Conservation (phyloP, 1,140 invertebrate species). For the Magallana ariakensis region DNA sequence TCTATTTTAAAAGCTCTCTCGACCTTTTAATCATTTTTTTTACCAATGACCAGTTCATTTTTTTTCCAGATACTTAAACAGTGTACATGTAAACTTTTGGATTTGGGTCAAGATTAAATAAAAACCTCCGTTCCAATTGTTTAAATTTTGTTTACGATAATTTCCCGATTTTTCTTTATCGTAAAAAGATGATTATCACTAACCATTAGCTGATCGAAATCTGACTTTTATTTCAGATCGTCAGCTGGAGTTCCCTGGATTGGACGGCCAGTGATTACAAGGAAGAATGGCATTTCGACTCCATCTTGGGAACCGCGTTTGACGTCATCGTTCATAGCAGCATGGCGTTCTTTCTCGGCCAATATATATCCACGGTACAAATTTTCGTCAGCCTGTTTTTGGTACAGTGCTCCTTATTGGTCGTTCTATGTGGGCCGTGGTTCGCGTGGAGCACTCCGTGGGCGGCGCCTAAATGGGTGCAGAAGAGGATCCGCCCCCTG, state of each 20-base stretch:
- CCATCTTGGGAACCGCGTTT: slow-evolving; percentile 70
- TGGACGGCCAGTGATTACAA: slow-evolving; percentile 63
- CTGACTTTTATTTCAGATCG: slow-evolving; percentile 60
- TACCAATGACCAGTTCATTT: no score
- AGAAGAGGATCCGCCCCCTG: slow-evolving; percentile 63
- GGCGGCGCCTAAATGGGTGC: slow-evolving; percentile 67
- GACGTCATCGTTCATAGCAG: slow-evolving; percentile 68
- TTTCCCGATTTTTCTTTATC: slow-evolving; percentile 16
- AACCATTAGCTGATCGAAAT: no score
- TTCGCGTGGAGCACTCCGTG: slow-evolving; percentile 71
- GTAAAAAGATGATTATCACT: no score
- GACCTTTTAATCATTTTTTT: no score
- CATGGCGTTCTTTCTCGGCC: slow-evolving; percentile 64
- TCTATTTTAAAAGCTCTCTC: no score
- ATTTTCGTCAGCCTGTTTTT: slow-evolving; percentile 59
- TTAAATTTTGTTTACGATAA: not conserved
- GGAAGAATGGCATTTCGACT: slow-evolving; percentile 63
- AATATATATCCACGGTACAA: slow-evolving; percentile 61
- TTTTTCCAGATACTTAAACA: no score
- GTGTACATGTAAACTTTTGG: not conserved
- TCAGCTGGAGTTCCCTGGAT: slow-evolving; percentile 75
- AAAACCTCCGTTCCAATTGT: not conserved
- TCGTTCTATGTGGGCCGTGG: slow-evolving; percentile 65
- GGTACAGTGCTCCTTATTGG: slow-evolving; percentile 52
- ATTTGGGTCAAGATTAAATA: not conserved